Conservation (phyloP, 1,140 invertebrate species). For the Galleria mellonella region DNA sequence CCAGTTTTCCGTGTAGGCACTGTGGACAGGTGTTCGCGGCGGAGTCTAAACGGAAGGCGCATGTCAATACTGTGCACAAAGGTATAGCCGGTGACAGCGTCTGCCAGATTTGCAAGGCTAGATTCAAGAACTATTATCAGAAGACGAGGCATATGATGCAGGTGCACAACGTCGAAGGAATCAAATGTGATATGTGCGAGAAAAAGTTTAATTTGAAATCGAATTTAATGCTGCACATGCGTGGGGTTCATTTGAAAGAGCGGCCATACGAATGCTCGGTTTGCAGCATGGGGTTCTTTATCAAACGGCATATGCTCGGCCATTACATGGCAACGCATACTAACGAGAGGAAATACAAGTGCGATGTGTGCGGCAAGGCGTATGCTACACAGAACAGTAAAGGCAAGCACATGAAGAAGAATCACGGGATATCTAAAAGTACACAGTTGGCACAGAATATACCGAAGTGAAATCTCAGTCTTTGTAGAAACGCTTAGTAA, state of each 20-base stretch:
- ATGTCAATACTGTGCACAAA: slow-evolving; percentile 57
- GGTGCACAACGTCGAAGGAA: slow-evolving; percentile 53
- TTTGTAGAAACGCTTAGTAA: no score
- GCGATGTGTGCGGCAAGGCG: slow-evolving; percentile 55
- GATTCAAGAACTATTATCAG: slow-evolving; percentile 65
- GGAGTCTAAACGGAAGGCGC: slow-evolving; percentile 58
- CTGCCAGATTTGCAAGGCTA: slow-evolving; percentile 57
- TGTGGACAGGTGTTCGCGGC: slow-evolving; percentile 50
- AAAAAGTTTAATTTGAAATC: slow-evolving; percentile 60
- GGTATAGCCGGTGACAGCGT: slow-evolving; percentile 62
- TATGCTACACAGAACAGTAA: slow-evolving; percentile 60
- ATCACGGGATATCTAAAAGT: slow-evolving; percentile 49
- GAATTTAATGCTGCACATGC: slow-evolving; percentile 56
- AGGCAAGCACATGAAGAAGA: slow-evolving; percentile 63
- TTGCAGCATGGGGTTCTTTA: slow-evolving; percentile 61
- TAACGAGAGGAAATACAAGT: slow-evolving; percentile 59
- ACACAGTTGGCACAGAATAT: slow-evolving; percentile 12
- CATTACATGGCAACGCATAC: slow-evolving; percentile 62
- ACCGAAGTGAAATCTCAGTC: no score
- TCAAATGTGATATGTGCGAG: slow-evolving; percentile 58
- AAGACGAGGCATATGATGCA: slow-evolving; percentile 64
- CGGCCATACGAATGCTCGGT: slow-evolving; percentile 57
- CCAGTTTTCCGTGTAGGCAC: slow-evolving; percentile 46
- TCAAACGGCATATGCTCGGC: slow-evolving; percentile 56
- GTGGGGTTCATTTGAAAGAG: slow-evolving; percentile 59